Percentiles rank a stretch among this genome's conserved stretches.
These are phyloP conservation scores for Drosophila yakuba DNA, from an alignment of 1,140 invertebrate species.

Conservation along the genomic window DNA sequence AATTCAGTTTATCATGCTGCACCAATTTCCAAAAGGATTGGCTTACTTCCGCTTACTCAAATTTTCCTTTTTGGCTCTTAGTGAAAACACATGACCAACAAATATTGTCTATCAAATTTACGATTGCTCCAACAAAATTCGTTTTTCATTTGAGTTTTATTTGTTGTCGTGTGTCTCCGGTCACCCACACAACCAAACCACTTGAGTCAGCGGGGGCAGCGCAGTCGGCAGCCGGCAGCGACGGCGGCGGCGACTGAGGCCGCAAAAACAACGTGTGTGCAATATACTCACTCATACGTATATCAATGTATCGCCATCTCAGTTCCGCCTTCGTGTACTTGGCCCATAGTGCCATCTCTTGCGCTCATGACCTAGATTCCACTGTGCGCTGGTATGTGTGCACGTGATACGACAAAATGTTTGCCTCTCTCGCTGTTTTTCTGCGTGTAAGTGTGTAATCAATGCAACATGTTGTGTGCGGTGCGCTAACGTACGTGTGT, in stretches of 20 bases:
- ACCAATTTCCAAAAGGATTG: not conserved
- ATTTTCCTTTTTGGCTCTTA: not conserved
- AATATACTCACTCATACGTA: slow-evolving; percentile 50
- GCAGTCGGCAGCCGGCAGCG: slow-evolving; percentile 15
- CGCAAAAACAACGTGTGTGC: slow-evolving; percentile 49
- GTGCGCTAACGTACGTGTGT: slow-evolving; percentile 6
- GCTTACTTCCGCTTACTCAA: slow-evolving; percentile 17
- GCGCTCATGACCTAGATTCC: slow-evolving; percentile 85
- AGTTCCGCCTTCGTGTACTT: slow-evolving; percentile 80
- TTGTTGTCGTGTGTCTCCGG: slow-evolving; percentile 20
- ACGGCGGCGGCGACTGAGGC: slow-evolving; percentile 24
- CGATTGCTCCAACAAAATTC: slow-evolving; percentile 21
- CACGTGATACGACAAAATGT: slow-evolving; percentile 79
- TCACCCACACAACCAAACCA: slow-evolving; percentile 27
- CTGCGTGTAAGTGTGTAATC: slow-evolving; percentile 67
- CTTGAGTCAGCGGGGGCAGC: slow-evolving; percentile 52
- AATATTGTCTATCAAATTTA: slow-evolving; percentile 24
- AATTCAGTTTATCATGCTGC: not conserved
- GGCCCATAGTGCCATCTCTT: slow-evolving; percentile 82
- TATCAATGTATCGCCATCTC: slow-evolving; percentile 78
- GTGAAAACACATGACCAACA: not conserved
- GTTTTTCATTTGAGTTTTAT: slow-evolving; percentile 31
- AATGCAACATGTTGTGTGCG: slow-evolving; percentile 81
- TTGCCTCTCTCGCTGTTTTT: slow-evolving; percentile 22
- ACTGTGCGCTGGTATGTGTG: slow-evolving; percentile 58